phyloP scores from a whole-genome alignment of 2,888 invertebrate species.

The Macrosoma leucophasiata region DNA sequence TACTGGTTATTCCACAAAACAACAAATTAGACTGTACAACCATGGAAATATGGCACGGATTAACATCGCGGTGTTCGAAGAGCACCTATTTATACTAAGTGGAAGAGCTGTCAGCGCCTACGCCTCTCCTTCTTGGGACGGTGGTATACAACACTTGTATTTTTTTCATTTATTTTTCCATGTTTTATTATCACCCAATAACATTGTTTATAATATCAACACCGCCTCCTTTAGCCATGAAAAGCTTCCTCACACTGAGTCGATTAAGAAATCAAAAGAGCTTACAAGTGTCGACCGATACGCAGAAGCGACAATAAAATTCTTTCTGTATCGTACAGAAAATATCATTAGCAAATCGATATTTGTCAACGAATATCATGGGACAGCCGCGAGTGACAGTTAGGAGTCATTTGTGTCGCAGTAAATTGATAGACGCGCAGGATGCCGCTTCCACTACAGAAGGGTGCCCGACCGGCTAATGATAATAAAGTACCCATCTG shows the following conservation, averaged over 20 bases:
- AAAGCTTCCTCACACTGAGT: constrained; percentile 1
- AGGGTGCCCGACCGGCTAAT: constrained; percentile 22
- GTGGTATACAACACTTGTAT: constrained; percentile 55
- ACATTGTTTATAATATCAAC: not conserved
- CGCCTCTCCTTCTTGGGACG: constrained; percentile 60
- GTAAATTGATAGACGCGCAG: constrained; percentile 34
- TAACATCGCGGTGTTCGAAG: constrained; percentile 62
- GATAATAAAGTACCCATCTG: constrained; percentile 37
- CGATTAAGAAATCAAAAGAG: constrained; percentile 27
- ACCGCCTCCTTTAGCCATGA: not conserved
- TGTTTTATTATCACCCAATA: too few species aligned
- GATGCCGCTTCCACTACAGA: constrained; percentile 27
- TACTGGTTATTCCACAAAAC: constrained; percentile 55
- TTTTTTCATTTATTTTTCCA: constrained; percentile 1
- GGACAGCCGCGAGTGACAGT: constrained; percentile 38
- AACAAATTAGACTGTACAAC: constrained; percentile 48
- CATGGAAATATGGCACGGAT: constrained; percentile 48
- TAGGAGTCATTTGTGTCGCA: constrained; percentile 41
- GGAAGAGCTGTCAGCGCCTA: constrained; percentile 71
- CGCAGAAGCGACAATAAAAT: constrained; percentile 34
- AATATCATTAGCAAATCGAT: constrained; percentile 19
- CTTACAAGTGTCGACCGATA: constrained; percentile 46
- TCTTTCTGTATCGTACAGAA: constrained; percentile 26
- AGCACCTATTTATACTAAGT: constrained; percentile 74
- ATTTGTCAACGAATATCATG: constrained; percentile 31